These are phyloP conservation scores for Iphiclides podalirius DNA, from an alignment of 2,888 invertebrate genomes.

Conservation along the genomic window DNA sequence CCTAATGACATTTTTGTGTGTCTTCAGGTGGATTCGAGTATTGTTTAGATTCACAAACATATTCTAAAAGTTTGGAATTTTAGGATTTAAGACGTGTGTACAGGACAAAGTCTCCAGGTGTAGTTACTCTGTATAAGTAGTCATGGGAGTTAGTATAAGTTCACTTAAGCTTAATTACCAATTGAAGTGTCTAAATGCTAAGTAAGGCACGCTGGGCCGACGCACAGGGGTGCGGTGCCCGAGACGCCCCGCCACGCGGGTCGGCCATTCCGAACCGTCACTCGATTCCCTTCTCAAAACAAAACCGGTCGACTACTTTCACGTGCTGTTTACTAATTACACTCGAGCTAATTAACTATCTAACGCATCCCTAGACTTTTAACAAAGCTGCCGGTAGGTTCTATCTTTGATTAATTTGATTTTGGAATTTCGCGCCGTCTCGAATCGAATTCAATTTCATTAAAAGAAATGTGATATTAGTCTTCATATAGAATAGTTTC, in stretches of 20 bases:
- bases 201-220: conserved; percentile 31
- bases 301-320: conserved; percentile 74
- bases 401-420: neutral
- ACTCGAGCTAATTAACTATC: neutral
- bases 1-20: too few relatives aligned
- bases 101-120: too few relatives aligned
- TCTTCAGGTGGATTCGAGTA: too few relatives aligned
- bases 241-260: conserved; percentile 47
- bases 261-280: conserved; percentile 58
- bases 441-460: neutral
- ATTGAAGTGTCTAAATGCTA: too few relatives aligned
- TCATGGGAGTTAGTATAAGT: too few relatives aligned
- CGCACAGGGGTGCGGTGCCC: conserved; percentile 64
- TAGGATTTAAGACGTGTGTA: too few relatives aligned
- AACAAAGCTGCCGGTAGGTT: too few relatives aligned
- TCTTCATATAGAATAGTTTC: neutral
- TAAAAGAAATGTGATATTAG: conserved; percentile 7
- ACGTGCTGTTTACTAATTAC: conserved; percentile 38
- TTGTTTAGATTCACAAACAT: too few relatives aligned
- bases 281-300: conserved; percentile 74
- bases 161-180: too few relatives aligned
- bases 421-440: conserved; percentile 1
- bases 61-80: too few relatives aligned
- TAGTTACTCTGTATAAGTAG: too few relatives aligned
- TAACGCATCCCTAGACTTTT: neutral